Conservation (phyloP, 1,140 invertebrate genomes). For the Papilio xuthus region DNA sequence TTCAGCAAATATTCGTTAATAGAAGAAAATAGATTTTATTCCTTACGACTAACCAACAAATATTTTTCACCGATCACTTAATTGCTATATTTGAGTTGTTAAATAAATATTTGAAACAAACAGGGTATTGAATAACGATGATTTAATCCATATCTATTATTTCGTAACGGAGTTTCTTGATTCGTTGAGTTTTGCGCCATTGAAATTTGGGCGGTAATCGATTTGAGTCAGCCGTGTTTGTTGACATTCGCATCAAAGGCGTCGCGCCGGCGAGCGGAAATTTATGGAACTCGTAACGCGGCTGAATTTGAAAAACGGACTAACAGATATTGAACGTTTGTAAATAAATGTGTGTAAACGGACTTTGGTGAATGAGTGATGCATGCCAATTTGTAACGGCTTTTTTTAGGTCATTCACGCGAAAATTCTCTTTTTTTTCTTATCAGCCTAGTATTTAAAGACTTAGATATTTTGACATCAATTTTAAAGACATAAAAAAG, state of each 20-base stretch:
- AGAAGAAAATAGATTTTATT: constrained; percentile 10
- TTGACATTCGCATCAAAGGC: constrained; percentile 32
- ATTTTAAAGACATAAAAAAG: no score
- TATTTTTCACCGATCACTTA: not conserved
- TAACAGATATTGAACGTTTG: constrained; percentile 34
- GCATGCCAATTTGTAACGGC: constrained; percentile 15
- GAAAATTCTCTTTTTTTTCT: not conserved
- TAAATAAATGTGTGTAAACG: constrained; percentile 31
- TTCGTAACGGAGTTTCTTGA: constrained; percentile 47
- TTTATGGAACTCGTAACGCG: constrained; percentile 30
- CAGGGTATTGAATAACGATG: constrained; percentile 23
- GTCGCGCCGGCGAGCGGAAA: constrained; percentile 18
- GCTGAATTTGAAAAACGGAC: constrained; percentile 34
- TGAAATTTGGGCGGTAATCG: constrained; percentile 63
- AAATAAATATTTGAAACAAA: constrained; percentile 1
- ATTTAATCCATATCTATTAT: constrained; percentile 38
- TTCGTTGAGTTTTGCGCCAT: constrained; percentile 45
- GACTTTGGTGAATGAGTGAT: constrained; percentile 15
- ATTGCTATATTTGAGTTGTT: not conserved
- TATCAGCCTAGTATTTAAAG: not conserved
- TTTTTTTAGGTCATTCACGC: constrained; percentile 22
- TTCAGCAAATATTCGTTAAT: constrained; percentile 33
- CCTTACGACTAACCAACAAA: not conserved
- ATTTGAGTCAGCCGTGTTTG: constrained; percentile 40
- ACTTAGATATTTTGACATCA: not conserved